Conservation (phyloP, 2,113 vertebrate species). For the Rhipidura dahli region DNA sequence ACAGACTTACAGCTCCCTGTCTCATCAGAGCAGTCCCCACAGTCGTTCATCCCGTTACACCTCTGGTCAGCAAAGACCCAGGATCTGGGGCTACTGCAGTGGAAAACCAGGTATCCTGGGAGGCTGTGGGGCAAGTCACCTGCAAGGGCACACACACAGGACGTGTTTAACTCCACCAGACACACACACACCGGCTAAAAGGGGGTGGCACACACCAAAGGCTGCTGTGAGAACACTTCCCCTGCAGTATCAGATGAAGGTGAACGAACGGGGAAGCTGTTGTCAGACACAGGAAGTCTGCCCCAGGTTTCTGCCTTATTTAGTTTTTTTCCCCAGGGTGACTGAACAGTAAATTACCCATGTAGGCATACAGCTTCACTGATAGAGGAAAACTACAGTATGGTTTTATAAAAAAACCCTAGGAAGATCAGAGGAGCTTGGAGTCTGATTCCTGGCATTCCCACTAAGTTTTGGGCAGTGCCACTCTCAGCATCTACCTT, state of each 20-base stretch:
- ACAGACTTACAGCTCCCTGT: conserved; percentile 60
- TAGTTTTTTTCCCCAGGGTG: not conserved
- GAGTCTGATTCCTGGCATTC: not conserved
- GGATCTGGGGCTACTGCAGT: conserved; percentile 51
- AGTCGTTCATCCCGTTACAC: conserved; percentile 75
- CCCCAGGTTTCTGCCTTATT: not conserved
- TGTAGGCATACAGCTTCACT: not conserved
- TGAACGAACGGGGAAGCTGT: not conserved
- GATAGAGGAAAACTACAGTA: not conserved
- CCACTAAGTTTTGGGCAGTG: not conserved
- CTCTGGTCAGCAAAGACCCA: conserved; percentile 78
- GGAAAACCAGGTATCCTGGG: conserved; percentile 69
- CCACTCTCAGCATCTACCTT: not conserved
- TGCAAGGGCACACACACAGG: not conserved
- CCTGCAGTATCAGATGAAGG: accelerated
- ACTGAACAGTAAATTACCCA: not conserved
- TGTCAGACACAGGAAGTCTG: not conserved
- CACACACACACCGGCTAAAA: accelerated
- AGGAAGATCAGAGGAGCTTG: not conserved
- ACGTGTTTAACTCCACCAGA: not conserved
- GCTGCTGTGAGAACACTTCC: not conserved
- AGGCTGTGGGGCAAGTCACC: conserved; percentile 74
- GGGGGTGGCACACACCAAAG: not conserved
- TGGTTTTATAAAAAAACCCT: not conserved
- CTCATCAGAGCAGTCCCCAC: conserved; percentile 82